These are phyloP conservation scores for Pterocles gutturalis DNA, from an alignment of 2,113 vertebrate genomes.

Conservation along the genomic window DNA sequence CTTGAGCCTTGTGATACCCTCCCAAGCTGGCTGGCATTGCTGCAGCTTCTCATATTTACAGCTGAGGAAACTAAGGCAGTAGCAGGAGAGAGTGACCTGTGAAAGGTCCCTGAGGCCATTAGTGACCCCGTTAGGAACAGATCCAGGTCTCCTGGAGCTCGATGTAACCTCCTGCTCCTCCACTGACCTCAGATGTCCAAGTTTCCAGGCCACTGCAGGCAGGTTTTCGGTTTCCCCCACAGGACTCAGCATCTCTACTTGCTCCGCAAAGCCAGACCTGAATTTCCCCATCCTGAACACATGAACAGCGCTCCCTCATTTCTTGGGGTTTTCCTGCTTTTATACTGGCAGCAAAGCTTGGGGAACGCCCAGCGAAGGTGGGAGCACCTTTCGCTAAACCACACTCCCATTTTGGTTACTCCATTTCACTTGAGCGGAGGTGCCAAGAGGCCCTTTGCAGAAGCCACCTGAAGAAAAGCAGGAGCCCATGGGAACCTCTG, in stretches of 20 bases:
- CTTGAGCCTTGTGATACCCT: not conserved
- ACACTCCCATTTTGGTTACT: not conserved
- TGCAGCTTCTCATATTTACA: not conserved
- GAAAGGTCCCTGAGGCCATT: not conserved
- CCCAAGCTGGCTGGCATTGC: not conserved
- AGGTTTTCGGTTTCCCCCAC: rapidly evolving
- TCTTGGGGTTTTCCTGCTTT: not conserved
- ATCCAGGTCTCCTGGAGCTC: not conserved
- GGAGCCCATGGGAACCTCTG: not conserved
- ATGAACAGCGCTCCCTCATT: not conserved
- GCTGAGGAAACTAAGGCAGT: not conserved
- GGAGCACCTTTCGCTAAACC: not conserved
- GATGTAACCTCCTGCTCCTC: not conserved
- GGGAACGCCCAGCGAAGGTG: not conserved
- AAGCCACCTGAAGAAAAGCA: constrained; percentile 14
- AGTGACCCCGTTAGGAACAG: not conserved
- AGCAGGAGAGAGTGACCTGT: not conserved
- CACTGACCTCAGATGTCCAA: not conserved
- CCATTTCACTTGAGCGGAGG: not conserved
- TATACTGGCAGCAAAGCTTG: not conserved
- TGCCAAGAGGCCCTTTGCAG: constrained; percentile 1
- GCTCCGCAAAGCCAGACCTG: not conserved
- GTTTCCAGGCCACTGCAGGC: not conserved
- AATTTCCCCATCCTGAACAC: not conserved
- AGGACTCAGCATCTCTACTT: not conserved